Evolutionary conservation across 2,888 invertebrate species (phyloP), one percentile per base, ranked within the genome.

Genomic region (Zaprionus bogoriensis): DNA sequence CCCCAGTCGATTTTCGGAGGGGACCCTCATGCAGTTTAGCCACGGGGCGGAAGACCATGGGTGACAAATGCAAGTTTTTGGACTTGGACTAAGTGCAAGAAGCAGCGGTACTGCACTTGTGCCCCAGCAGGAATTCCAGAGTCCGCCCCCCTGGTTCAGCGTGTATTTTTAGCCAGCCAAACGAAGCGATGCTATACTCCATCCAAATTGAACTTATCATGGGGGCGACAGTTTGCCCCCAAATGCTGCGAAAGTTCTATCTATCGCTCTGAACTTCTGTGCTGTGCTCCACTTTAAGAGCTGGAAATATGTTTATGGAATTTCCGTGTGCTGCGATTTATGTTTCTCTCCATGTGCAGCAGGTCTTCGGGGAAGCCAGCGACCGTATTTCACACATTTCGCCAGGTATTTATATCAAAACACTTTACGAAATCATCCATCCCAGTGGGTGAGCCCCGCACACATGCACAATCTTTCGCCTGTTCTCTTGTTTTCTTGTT

Each of bases 391-490:
- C 74, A 68, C 79, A 63, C 52, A 67, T 64, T 66, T 76, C 22
- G 50, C 64, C 52, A 59, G 75, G 70, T 77, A 77, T 77, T 78
- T 74, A 47, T 55, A 61, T 57, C 69, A 66, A 70, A 73, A 79
- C 72, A 81, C 46, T 70, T 58, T 74, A 44, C 57, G 51, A 77
- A 67, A 64, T 66, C 58, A 41, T 45, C 42, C 14, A 45, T 22
- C 63, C 60, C 59, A 53, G 41, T 46, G 51, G 51, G 55, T 23
- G 32, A 25, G 63, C 53, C 19, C 47, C 62, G 3, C 14, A 36
- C 17, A 36, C 32, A 27, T 10, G 10, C 27, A 12, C 32, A 17
- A 17, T 17, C n/a, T n/a, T n/a, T 36, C 32, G 7, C 32, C 6
- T 36, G 32, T 36, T 17, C 50, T 23, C 36, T 14, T 50, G 23